These are phyloP conservation scores for Aptenodytes forsteri DNA, from an alignment of 2,113 vertebrate genomes.

Conservation along the genomic window DNA sequence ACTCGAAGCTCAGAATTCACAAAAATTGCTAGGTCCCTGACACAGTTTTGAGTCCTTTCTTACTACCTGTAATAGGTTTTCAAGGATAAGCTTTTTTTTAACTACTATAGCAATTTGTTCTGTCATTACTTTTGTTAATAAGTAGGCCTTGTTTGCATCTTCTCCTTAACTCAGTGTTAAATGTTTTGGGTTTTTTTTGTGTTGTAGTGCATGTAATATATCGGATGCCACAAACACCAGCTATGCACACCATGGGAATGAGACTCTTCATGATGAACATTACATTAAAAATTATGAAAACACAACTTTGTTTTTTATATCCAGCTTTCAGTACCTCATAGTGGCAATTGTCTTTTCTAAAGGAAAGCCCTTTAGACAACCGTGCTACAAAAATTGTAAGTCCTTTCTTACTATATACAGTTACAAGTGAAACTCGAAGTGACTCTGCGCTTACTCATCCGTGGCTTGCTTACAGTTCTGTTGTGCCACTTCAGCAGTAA, in stretches of 20 bases:
- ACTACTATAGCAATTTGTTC: background rate
- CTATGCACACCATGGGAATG: slow-evolving; percentile 61
- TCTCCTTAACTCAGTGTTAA: background rate
- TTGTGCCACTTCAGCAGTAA: background rate
- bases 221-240: slow-evolving; percentile 53
- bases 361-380: slow-evolving; percentile 96
- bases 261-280: slow-evolving; percentile 79
- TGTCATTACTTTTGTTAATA: background rate
- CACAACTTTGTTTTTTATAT: slow-evolving; percentile 96
- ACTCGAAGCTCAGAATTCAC: background rate
- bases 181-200: background rate
- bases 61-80: background rate
- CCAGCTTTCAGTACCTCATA: slow-evolving; percentile 96
- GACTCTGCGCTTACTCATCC: background rate
- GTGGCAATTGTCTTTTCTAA: slow-evolving; percentile 96
- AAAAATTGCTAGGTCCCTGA: background rate
- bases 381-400: slow-evolving; percentile 96
- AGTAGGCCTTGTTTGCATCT: background rate
- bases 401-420: background rate
- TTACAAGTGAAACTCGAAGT: background rate
- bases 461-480: background rate
- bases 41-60: background rate
- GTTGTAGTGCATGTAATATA: slow-evolving; percentile 80
- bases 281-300: slow-evolving; percentile 94
- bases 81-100: background rate